A percentile compares a stretch with the other conserved stretches of the same genome.
phyloP scores from a whole-genome alignment of 2,113 vertebrate genomes.

The Microcebus lehilahytsara region DNA sequence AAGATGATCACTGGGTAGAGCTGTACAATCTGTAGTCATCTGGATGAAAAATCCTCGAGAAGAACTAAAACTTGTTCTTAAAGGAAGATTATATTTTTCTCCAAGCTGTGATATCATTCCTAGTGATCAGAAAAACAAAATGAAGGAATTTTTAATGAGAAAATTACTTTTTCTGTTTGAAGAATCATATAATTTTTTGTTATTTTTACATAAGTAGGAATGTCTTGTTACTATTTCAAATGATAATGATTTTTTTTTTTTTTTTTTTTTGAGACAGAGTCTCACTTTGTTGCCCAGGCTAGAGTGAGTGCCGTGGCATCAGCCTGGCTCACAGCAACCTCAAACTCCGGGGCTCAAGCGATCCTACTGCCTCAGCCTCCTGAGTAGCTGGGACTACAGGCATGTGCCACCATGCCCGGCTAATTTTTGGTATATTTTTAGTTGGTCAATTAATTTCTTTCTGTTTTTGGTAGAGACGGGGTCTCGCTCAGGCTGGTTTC shows the following conservation, averaged over 20 bases:
- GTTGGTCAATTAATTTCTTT: too few relatives aligned
- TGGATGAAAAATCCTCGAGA: slow-evolving; percentile 96
- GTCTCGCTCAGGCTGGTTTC: too few relatives aligned
- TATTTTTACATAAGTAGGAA: slow-evolving; percentile 32
- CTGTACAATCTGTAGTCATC: slow-evolving; percentile 88
- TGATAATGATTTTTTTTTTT: neutral
- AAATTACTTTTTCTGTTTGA: neutral
- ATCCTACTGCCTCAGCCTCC: too few relatives aligned
- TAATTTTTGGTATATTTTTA: too few relatives aligned
- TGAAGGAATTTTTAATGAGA: neutral
- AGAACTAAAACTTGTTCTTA: slow-evolving; percentile 95
- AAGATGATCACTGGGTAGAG: slow-evolving; percentile 86
- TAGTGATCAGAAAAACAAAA: slow-evolving; percentile 70
- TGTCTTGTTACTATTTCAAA: neutral
- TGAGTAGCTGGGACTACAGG: too few relatives aligned
- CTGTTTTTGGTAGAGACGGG: too few relatives aligned
- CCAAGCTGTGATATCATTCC: slow-evolving; percentile 92
- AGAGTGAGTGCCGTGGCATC: too few relatives aligned
- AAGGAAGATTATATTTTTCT: slow-evolving; percentile 91
- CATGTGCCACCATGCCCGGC: too few relatives aligned
- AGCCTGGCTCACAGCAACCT: too few relatives aligned
- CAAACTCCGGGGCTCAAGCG: too few relatives aligned
- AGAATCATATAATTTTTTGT: neutral
- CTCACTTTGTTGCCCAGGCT: too few relatives aligned
- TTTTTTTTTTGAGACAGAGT: too few relatives aligned